Evolutionary conservation across 2,797 vertebrate genomes (phyloP), one percentile per base, ranked within the genome.

Genomic region (Phoxinus dragarum): DNA sequence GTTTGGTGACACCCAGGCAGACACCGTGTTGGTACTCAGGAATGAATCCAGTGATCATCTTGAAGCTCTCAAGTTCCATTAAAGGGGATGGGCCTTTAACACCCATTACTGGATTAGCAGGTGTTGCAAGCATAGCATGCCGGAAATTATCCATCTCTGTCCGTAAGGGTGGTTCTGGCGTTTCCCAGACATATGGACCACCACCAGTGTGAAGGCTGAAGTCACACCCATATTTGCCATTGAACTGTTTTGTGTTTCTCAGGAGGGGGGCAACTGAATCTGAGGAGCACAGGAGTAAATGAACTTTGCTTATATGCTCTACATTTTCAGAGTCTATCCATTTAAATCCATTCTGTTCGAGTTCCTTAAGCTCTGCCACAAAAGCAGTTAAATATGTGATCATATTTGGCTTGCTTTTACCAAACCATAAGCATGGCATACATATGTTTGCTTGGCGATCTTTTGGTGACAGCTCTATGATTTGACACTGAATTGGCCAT

Each of bases 81-180:
- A 67, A 12, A 79, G 31, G 73, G 2, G 74, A 68, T 68, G 74
- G 44, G 31, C 82, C 82, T 84, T 84, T 84, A 5, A 85, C 75
- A 69, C 75, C 73, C 74, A 71, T 68, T 59, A 83, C 49, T 84
- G 82, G 82, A 36, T 78, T 8, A 67, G 54, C 71, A 36, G 59
- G 61, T 44, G 66, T 69, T 40, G 47, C 75, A 19, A 79, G 40
- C 83, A 85, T 68, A 14, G 64, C 83, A 85, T 85, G 47, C 21
- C 23, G 3, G 47, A 69, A 85, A 85, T 72, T 34, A 64, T 83
- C 38, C 27, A 9, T 34, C 36, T 83, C 69, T 61, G n/a, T 40
- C 47, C 49, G 75, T 68, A 68, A 21, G 9, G 34, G 67, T 68
- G 67, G 34, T 68, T 68, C 6, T 21, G 67, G 17, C 2, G 40